These are phyloP conservation scores for Eolophus roseicapilla DNA, from an alignment of 2,113 vertebrate genomes.

Conservation along the genomic window DNA sequence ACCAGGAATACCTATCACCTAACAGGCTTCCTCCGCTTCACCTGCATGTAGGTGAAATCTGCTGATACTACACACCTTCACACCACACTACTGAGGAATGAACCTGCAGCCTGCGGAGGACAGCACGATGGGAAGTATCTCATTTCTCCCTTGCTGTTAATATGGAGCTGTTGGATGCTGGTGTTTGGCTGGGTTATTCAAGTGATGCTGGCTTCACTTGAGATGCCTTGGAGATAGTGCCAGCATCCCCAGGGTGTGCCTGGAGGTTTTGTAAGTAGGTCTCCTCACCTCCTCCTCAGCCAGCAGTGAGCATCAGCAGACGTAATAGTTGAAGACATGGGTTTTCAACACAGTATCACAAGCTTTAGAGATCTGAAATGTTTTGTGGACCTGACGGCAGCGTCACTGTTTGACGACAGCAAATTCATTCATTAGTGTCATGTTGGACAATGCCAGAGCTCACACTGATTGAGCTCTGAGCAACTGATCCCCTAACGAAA, in stretches of 20 bases:
- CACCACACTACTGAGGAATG: background rate
- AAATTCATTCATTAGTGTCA: background rate
- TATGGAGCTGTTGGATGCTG: background rate
- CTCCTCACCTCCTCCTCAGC: background rate
- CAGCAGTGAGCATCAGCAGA: background rate
- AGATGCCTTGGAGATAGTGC: background rate
- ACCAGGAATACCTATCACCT: conserved; percentile 49
- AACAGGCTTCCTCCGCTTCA: background rate
- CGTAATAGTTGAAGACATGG: background rate
- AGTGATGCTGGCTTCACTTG: background rate
- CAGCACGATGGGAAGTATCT: background rate
- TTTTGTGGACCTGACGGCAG: background rate
- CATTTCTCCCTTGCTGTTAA: background rate
- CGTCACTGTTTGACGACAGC: background rate
- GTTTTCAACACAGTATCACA: background rate
- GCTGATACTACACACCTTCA: background rate
- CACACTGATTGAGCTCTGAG: background rate
- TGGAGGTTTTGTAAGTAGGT: background rate
- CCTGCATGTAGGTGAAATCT: background rate
- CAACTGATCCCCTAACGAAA: background rate
- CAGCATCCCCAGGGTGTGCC: background rate
- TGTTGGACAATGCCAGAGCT: background rate
- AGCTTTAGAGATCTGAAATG: background rate
- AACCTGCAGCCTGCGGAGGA: background rate
- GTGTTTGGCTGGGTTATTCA: background rate